Evolutionary conservation across 2,797 vertebrate species (phyloP).

Genomic region (Calcarius lapponicus): DNA sequence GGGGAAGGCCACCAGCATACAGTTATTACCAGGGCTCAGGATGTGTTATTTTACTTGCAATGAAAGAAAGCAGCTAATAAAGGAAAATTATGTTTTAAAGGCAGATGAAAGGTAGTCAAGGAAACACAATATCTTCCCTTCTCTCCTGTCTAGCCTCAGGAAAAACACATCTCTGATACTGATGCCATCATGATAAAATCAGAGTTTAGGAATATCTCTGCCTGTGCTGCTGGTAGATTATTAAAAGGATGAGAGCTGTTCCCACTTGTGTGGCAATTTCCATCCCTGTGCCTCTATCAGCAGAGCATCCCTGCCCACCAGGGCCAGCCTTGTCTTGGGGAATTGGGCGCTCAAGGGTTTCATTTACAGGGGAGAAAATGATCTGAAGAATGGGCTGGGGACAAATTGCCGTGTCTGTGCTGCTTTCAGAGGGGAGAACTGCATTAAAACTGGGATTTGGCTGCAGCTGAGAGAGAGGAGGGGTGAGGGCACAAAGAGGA

Average conservation of each 20-base stretch:
- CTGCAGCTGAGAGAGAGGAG: neutral
- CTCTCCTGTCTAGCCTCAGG: neutral
- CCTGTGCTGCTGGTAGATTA: neutral
- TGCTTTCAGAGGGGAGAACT: neutral
- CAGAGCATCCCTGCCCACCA: neutral
- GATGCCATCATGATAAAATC: neutral
- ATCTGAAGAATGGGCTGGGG: neutral
- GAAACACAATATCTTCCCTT: neutral
- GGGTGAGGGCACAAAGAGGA: neutral
- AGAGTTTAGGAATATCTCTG: neutral
- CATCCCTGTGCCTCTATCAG: neutral
- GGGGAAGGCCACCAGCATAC: neutral
- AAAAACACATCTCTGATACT: neutral
- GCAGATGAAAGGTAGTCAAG: constrained; percentile 32
- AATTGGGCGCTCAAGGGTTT: neutral
- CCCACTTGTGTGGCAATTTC: neutral
- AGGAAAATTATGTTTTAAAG: neutral
- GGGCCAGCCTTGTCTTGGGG: neutral
- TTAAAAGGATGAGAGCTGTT: neutral
- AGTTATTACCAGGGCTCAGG: neutral
- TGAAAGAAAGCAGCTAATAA: neutral
- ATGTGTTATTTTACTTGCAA: neutral
- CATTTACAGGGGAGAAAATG: neutral
- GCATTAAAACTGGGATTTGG: neutral
- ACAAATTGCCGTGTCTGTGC: neutral